phyloP scores from a whole-genome alignment of 2,797 vertebrate genomes.

The Crossoptilon crossoptilon region DNA sequence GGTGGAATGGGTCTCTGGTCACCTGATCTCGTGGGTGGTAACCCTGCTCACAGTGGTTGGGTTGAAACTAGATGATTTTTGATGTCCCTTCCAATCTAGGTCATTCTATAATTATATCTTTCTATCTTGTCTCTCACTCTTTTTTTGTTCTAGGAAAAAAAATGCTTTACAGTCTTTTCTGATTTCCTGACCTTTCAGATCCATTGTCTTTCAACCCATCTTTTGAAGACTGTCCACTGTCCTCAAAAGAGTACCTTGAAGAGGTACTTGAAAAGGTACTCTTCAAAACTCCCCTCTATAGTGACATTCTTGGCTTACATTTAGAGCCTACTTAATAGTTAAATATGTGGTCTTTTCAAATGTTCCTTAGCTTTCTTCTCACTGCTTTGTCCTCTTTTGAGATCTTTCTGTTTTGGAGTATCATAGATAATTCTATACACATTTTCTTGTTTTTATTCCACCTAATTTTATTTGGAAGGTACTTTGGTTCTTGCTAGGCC shows the following conservation, averaged over 20 bases:
- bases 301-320: not conserved
- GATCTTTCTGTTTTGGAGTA: not conserved
- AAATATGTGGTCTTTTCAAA: not conserved
- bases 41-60: too few relatives aligned
- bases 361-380: not conserved
- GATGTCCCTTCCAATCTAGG: too few relatives aligned
- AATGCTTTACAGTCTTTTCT: not conserved
- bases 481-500: not conserved
- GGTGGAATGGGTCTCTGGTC: too few relatives aligned
- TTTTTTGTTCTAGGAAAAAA: not conserved
- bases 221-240: rapidly evolving
- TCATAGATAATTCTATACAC: not conserved
- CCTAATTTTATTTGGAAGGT: not conserved
- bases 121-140: not conserved
- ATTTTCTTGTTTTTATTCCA: not conserved
- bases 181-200: not conserved
- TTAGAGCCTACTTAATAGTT: not conserved
- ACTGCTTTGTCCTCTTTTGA: not conserved
- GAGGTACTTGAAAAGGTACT: not conserved
- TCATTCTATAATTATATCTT: too few relatives aligned
- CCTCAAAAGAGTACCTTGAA: too few relatives aligned
- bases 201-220: not conserved
- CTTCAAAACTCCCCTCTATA: not conserved
- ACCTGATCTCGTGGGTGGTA: too few relatives aligned
- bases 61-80: too few relatives aligned